Conservation (phyloP, 2,113 vertebrate species). For the Ctenomys sociabilis region DNA sequence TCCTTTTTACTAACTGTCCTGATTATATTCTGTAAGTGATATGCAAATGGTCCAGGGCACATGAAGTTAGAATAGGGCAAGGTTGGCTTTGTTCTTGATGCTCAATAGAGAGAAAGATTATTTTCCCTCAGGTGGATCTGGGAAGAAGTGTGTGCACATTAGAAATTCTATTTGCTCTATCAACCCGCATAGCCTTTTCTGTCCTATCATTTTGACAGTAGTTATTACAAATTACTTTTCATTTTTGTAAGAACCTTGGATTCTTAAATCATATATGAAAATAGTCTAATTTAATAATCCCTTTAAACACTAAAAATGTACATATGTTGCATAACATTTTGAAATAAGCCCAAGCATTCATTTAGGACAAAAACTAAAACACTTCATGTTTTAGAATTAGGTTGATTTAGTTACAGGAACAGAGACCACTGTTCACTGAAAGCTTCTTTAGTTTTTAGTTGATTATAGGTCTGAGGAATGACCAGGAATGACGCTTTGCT, state of each 20-base stretch:
- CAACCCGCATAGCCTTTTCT: not conserved
- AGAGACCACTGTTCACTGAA: not conserved
- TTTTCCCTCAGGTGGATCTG: not conserved
- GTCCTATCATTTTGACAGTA: not conserved
- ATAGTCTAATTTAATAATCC: not conserved
- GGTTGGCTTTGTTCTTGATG: not conserved
- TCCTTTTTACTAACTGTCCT: not conserved
- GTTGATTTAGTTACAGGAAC: not conserved
- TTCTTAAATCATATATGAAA: slow-evolving; percentile 15
- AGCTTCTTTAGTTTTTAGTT: not conserved
- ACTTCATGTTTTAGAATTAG: not conserved
- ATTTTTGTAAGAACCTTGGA: too few relatives aligned
- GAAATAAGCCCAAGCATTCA: not conserved
- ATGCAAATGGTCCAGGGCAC: too few relatives aligned
- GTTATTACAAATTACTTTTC: not conserved
- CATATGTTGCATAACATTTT: not conserved
- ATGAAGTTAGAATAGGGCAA: rapidly evolving
- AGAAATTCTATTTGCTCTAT: not conserved
- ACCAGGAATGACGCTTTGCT: not conserved
- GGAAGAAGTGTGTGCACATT: not conserved
- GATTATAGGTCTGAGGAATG: not conserved
- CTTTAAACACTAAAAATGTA: not conserved
- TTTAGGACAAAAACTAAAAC: not conserved
- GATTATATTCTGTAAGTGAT: not conserved
- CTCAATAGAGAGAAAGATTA: not conserved